Percentiles rank a stretch among this genome's conserved stretches.
phyloP scores from a whole-genome alignment of 2,797 vertebrate genomes.

The Pseudotriccus pelzelni region DNA sequence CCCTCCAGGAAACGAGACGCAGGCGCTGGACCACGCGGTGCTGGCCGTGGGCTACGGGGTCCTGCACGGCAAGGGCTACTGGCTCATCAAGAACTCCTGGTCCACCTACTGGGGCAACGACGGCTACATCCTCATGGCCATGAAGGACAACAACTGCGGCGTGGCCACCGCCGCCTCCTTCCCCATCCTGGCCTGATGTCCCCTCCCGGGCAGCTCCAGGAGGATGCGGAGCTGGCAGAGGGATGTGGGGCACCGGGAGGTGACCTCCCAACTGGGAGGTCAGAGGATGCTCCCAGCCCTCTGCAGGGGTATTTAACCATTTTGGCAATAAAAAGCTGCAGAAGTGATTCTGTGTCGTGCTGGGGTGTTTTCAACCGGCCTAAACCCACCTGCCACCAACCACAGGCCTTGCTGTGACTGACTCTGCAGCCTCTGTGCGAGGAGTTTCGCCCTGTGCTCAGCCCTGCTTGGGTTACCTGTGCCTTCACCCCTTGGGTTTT shows the following conservation, averaged over 20 bases:
- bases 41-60: conserved; percentile 80
- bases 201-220: neutral
- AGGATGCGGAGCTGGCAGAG: neutral
- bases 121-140: conserved; percentile 85
- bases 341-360: neutral
- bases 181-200: conserved; percentile 74
- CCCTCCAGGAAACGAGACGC: conserved; percentile 55
- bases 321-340: neutral
- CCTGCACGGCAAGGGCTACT: conserved; percentile 73
- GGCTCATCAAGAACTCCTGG: conserved; percentile 87
- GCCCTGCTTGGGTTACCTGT: neutral
- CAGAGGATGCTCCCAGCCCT: neutral
- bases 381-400: accelerated
- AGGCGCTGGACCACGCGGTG: conserved; percentile 78
- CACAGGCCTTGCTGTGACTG: neutral
- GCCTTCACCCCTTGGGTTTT: neutral
- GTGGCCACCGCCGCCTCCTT: conserved; percentile 81
- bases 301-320: neutral
- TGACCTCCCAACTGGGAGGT: neutral
- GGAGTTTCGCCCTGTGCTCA: neutral
- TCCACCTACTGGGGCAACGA: conserved; percentile 86
- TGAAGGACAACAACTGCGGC: conserved; percentile 84
- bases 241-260: accelerated
- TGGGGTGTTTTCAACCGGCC: neutral
- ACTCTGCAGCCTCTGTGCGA: neutral